A percentile compares a stretch with the other conserved stretches of the same genome.
phyloP scores from a whole-genome alignment of 2,113 vertebrate species.

The Coregonus clupeaformis region DNA sequence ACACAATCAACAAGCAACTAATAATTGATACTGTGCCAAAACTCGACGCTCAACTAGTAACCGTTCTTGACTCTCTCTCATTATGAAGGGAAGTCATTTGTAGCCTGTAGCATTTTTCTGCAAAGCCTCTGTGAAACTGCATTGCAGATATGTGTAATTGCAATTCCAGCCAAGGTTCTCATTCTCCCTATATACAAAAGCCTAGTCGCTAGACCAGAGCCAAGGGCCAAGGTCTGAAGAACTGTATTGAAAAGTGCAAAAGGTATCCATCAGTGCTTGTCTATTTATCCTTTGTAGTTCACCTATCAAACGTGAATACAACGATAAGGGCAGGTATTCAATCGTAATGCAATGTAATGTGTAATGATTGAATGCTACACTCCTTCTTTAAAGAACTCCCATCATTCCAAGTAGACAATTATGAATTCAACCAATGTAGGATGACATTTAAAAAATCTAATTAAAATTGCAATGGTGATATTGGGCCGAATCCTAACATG shows the following conservation, averaged over 20 bases:
- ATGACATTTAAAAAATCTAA: too few relatives aligned
- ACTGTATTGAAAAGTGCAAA: constrained; percentile 57
- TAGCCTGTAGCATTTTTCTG: too few relatives aligned
- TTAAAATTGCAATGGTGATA: too few relatives aligned
- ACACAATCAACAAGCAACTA: constrained; percentile 57
- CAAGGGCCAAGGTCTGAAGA: constrained; percentile 41
- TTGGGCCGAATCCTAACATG: too few relatives aligned
- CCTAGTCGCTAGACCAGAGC: constrained; percentile 14
- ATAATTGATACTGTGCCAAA: constrained; percentile 65
- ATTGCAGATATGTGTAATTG: too few relatives aligned
- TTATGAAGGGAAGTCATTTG: too few relatives aligned
- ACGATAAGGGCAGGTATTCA: constrained; percentile 12
- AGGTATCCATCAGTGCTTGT: constrained; percentile 63
- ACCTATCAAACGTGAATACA: constrained; percentile 51
- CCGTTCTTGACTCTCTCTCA: too few relatives aligned
- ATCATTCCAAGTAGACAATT: too few relatives aligned
- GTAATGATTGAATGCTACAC: too few relatives aligned
- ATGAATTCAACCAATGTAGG: too few relatives aligned
- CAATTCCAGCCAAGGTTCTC: constrained; percentile 51
- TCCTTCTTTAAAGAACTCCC: neutral
- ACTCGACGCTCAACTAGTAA: constrained; percentile 38
- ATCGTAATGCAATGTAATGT: too few relatives aligned
- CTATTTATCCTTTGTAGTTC: constrained; percentile 33
- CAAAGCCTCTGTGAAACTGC: too few relatives aligned
- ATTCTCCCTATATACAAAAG: constrained; percentile 41